These are phyloP conservation scores for Hofmannophila pseudospretella DNA, from an alignment of 2,888 invertebrate species.

Conservation along the genomic window DNA sequence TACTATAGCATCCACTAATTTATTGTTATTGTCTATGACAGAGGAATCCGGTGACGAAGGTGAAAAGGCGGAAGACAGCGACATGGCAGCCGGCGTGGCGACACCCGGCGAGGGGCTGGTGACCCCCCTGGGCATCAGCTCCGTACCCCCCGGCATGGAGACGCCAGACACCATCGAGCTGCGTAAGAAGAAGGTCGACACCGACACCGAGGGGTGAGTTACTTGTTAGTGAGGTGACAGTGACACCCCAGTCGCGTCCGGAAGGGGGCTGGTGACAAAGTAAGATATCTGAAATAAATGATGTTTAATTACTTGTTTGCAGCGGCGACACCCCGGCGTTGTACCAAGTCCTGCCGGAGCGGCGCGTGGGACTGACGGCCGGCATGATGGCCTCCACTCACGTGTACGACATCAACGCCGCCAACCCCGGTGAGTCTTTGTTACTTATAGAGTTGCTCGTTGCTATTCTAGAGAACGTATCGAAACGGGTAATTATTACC, in stretches of 20 bases:
- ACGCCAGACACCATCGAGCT: constrained; percentile 99
- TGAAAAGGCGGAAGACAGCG: constrained; percentile 37
- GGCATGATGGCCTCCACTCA: constrained; percentile 99
- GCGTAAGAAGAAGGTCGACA: constrained; percentile 96
- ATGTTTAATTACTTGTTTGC: too few relatives aligned
- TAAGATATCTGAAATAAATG: too few relatives aligned
- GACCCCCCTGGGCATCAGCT: constrained; percentile 95
- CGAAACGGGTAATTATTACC: too few relatives aligned
- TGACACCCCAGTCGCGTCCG: too few relatives aligned
- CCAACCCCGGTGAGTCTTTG: constrained; percentile 63
- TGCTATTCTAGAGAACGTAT: too few relatives aligned
- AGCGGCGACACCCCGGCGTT: constrained; percentile 95
- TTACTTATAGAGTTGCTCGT: too few relatives aligned
- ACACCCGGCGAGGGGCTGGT: constrained; percentile 96
- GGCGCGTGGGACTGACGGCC: constrained; percentile 91
- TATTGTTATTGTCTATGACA: too few relatives aligned
- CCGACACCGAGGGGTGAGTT: constrained; percentile 93
- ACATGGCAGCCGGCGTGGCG: constrained; percentile 83
- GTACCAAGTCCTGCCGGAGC: constrained; percentile 97
- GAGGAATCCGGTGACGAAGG: constrained; percentile 55
- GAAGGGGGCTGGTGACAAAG: too few relatives aligned
- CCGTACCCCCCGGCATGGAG: constrained; percentile 96
- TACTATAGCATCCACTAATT: too few relatives aligned
- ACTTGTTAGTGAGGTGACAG: too few relatives aligned
- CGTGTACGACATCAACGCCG: constrained; percentile 94